Evolutionary conservation across 2,888 invertebrate genomes (phyloP).

Genomic region (Rutpela maculata): DNA sequence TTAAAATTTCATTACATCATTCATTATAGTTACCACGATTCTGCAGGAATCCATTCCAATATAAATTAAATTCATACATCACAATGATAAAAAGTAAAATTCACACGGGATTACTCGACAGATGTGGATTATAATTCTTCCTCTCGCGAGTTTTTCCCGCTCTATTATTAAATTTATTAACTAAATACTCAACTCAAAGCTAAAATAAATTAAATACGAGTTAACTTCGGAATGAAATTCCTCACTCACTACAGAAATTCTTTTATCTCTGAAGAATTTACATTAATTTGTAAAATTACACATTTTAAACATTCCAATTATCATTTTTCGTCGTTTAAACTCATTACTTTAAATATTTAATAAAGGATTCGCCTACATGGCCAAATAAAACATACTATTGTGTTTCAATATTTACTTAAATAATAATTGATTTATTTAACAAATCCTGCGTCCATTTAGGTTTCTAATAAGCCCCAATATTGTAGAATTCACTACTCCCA

Average conservation of each 20-base stretch:
- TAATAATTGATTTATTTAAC: not conserved
- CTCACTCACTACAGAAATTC: not conserved
- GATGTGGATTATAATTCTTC: not conserved
- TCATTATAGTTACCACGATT: too few species aligned
- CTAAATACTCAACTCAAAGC: not conserved
- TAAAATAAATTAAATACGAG: constrained; percentile 2
- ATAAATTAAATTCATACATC: too few species aligned
- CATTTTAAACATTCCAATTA: not conserved
- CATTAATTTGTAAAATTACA: constrained; percentile 8
- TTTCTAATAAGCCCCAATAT: too few species aligned
- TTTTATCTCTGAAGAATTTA: constrained; percentile 10
- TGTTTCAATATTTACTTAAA: not conserved
- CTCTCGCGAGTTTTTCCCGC: not conserved
- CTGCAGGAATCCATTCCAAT: too few species aligned
- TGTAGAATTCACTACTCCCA: too few species aligned
- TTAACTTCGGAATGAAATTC: not conserved
- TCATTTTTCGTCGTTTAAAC: not conserved
- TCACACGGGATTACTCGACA: not conserved
- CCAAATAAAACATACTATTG: not conserved
- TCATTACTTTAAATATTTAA: constrained; percentile 6
- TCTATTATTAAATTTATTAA: constrained; percentile 18
- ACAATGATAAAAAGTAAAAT: too few species aligned
- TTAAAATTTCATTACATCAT: too few species aligned
- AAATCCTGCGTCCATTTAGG: too few species aligned
- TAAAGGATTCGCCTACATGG: not conserved